phyloP scores from a whole-genome alignment of 2,113 vertebrate genomes.

The Macrotis lagotis region DNA sequence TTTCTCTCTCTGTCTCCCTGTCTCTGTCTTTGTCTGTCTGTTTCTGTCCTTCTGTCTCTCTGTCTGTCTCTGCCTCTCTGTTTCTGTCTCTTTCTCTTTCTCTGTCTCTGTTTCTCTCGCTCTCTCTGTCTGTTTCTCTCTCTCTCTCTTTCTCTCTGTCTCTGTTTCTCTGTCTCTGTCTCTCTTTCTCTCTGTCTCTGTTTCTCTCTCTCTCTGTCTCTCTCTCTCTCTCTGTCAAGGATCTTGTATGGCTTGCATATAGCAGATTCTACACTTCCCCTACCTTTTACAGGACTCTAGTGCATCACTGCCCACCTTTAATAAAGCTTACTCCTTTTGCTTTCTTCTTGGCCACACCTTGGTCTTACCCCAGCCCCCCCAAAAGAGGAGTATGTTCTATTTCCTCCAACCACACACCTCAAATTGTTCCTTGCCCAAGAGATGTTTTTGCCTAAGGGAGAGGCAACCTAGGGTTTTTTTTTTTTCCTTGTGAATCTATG shows the following conservation, averaged over 20 bases:
- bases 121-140: too few species aligned
- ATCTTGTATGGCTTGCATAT: not conserved
- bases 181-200: too few species aligned
- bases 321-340: not conserved
- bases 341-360: not conserved
- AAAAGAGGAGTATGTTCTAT: not conserved
- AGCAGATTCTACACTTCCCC: not conserved
- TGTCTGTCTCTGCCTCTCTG: too few species aligned
- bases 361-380: not conserved
- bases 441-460: not conserved
- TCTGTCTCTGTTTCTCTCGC: too few species aligned
- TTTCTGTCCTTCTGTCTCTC: too few species aligned
- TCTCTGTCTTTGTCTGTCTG: too few species aligned
- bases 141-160: too few species aligned
- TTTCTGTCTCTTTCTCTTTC: too few species aligned
- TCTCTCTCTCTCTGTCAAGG: too few species aligned
- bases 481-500: not conserved
- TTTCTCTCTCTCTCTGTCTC: too few species aligned
- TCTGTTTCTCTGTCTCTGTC: too few species aligned
- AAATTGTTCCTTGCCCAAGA: not conserved
- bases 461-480: not conserved
- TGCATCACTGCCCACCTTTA: not conserved
- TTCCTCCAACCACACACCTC: not conserved
- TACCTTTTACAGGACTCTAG: not conserved
- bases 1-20: too few species aligned